A percentile compares a stretch with the other conserved stretches of the same genome.
These are phyloP conservation scores for Pogoniulus pusillus DNA, from an alignment of 2,797 vertebrate genomes.

Conservation along the genomic window DNA sequence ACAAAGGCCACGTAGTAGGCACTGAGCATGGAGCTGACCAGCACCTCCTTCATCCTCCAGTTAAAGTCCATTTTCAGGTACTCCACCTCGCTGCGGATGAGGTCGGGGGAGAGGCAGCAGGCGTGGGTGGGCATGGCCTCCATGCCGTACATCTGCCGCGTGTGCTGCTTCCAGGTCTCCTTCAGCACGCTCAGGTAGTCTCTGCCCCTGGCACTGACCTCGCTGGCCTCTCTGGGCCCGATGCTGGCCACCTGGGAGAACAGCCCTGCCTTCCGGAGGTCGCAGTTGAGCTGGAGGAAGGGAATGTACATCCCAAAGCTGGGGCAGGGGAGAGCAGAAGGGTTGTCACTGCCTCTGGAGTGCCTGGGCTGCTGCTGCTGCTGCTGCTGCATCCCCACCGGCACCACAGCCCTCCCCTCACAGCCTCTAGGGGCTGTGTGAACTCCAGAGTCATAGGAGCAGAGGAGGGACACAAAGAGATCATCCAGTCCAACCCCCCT, in stretches of 20 bases:
- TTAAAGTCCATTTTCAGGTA: slow-evolving; percentile 98
- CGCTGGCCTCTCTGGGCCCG: slow-evolving; percentile 85
- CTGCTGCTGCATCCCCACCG: too few relatives aligned
- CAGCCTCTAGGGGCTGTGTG: too few relatives aligned
- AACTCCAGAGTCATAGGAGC: too few relatives aligned
- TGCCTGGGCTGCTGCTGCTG: neutral
- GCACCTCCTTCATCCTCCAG: slow-evolving; percentile 98
- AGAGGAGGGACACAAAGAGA: too few relatives aligned
- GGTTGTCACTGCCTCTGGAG: neutral
- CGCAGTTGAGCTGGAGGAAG: slow-evolving; percentile 92
- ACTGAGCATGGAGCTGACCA: slow-evolving; percentile 98
- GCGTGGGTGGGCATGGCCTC: slow-evolving; percentile 96
- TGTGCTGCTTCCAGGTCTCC: slow-evolving; percentile 98
- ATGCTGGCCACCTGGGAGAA: slow-evolving; percentile 87
- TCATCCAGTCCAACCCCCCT: too few relatives aligned
- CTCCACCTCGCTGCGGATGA: slow-evolving; percentile 96
- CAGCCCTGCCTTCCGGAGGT: slow-evolving; percentile 83
- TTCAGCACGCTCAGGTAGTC: slow-evolving; percentile 93
- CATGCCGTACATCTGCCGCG: slow-evolving; percentile 87
- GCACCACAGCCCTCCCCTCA: too few relatives aligned
- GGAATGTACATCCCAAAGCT: slow-evolving; percentile 99
- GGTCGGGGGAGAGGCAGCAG: slow-evolving; percentile 96
- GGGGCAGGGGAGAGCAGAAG: neutral
- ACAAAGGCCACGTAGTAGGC: slow-evolving; percentile 98
- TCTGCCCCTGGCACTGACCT: slow-evolving; percentile 74